Conservation (phyloP, 2,113 vertebrate species). For the Sinocyclocheilus rhinocerous region DNA sequence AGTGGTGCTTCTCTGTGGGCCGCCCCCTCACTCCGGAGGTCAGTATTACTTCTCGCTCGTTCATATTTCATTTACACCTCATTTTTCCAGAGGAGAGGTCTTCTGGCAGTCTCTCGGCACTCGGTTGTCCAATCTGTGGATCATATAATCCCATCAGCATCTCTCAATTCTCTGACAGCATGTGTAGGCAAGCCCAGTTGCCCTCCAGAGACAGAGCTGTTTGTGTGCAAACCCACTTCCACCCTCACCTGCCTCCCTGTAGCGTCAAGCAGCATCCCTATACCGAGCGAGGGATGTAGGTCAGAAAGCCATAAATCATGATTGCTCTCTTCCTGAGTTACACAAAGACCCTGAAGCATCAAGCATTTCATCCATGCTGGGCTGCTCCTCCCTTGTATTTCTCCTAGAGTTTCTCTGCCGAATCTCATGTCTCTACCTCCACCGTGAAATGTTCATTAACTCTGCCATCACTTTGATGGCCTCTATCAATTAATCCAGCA, state of each 20-base stretch:
- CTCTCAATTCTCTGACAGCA: conserved; percentile 22
- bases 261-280: conserved; percentile 48
- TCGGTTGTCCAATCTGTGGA: conserved; percentile 17
- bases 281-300: background rate
- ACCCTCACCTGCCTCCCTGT: conserved; percentile 16
- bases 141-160: conserved; percentile 33
- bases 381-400: conserved; percentile 23
- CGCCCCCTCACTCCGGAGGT: conserved; percentile 93
- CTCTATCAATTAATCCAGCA: conserved; percentile 51
- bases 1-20: conserved; percentile 93
- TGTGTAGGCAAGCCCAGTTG: conserved; percentile 21
- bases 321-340: conserved; percentile 7
- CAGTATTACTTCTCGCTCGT: conserved; percentile 5
- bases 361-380: conserved; percentile 9
- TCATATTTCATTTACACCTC: conserved; percentile 21
- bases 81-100: conserved; percentile 30
- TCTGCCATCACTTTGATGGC: conserved; percentile 44
- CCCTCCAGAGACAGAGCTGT: conserved; percentile 47
- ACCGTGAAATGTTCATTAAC: conserved; percentile 44
- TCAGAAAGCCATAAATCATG: conserved; percentile 13
- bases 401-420: background rate
- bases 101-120: background rate
- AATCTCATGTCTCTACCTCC: conserved; percentile 3
- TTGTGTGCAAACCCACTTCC: conserved; percentile 40
- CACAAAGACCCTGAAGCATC: conserved; percentile 21